A percentile compares a stretch with the other conserved stretches of the same genome.
These are phyloP conservation scores for Trissolcus brochymenae DNA, from an alignment of 2,888 invertebrate genomes.

Conservation along the genomic window DNA sequence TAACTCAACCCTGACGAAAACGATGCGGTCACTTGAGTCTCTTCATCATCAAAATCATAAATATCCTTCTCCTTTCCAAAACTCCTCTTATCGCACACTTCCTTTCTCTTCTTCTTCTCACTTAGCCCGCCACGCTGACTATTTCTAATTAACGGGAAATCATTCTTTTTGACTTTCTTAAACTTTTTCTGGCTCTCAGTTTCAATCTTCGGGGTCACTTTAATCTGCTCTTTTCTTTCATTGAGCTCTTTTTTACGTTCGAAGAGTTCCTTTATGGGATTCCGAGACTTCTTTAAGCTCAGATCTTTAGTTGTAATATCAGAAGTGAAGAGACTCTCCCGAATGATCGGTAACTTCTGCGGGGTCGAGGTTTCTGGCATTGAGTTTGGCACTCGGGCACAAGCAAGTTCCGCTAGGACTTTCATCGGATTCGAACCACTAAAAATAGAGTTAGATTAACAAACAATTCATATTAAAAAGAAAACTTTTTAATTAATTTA, in stretches of 20 bases:
- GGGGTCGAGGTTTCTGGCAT: constrained; percentile 32
- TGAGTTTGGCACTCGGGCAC: constrained; percentile 72
- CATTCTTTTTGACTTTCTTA: constrained; percentile 66
- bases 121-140: constrained; percentile 66
- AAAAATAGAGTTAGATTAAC: constrained; percentile 33
- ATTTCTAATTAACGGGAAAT: constrained; percentile 70
- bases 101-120: constrained; percentile 71
- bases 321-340: constrained; percentile 23
- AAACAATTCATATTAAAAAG: neutral
- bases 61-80: constrained; percentile 68
- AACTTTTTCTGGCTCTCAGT: constrained; percentile 61
- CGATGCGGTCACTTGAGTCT: constrained; percentile 62
- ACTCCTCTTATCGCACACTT: constrained; percentile 61
- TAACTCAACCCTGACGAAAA: constrained; percentile 66
- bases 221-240: constrained; percentile 66
- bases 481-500: neutral
- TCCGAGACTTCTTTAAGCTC: constrained; percentile 64
- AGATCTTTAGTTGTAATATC: constrained; percentile 19
- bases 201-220: constrained; percentile 51
- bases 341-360: constrained; percentile 29
- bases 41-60: constrained; percentile 75
- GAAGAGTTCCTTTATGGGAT: constrained; percentile 73
- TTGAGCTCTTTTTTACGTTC: constrained; percentile 72
- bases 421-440: constrained; percentile 75
- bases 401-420: constrained; percentile 73